These are phyloP conservation scores for Maconellicoccus hirsutus DNA, from an alignment of 1,140 invertebrate species.

Conservation along the genomic window DNA sequence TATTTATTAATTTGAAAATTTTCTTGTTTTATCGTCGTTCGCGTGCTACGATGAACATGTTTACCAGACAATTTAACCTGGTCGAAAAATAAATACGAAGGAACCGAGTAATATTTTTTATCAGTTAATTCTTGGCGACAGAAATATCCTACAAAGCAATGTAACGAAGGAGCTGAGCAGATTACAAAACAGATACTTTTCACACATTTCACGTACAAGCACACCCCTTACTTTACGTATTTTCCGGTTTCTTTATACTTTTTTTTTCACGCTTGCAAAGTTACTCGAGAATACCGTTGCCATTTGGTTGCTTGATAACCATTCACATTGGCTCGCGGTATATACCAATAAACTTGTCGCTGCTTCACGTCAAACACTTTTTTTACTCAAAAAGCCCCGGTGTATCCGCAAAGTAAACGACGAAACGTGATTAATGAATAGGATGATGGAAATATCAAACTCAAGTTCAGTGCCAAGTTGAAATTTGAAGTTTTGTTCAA, in stretches of 20 bases:
- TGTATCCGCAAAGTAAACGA: neutral
- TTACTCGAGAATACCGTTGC: neutral
- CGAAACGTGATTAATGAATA: neutral
- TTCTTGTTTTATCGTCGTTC: too few relatives aligned
- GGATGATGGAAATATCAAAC: neutral
- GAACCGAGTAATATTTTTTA: conserved; percentile 12
- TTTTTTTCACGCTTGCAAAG: neutral
- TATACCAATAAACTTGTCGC: neutral
- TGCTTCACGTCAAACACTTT: conserved; percentile 9
- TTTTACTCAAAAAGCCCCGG: neutral
- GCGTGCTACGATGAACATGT: neutral
- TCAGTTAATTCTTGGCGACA: conserved; percentile 19
- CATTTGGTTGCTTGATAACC: neutral
- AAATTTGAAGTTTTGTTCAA: neutral
- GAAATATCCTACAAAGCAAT: conserved; percentile 17
- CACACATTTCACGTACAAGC: conserved; percentile 19
- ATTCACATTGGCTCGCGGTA: neutral
- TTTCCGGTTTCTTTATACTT: conserved; percentile 5
- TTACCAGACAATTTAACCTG: neutral
- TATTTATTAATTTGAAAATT: neutral
- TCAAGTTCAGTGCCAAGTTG: neutral
- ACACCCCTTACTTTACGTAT: neutral
- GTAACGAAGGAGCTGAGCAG: conserved; percentile 14
- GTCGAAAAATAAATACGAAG: neutral
- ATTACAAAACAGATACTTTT: conserved; percentile 20